Evolutionary conservation across 2,888 invertebrate genomes (phyloP).

Genomic region (Microchrysa polita): DNA sequence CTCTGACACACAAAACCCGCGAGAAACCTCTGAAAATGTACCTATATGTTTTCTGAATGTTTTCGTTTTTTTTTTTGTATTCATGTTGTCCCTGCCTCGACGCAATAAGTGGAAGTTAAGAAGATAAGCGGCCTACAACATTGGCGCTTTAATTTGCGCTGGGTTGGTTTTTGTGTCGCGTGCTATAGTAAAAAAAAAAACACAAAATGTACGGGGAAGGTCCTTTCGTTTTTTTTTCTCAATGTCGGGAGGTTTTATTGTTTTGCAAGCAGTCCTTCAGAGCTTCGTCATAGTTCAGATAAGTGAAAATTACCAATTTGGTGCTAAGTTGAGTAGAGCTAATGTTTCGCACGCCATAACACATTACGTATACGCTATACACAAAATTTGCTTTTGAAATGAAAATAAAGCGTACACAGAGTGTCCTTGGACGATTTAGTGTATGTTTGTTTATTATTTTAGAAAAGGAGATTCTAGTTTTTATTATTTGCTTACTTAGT

Average conservation of each 20-base stretch:
- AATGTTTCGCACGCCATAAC: conserved; percentile 21
- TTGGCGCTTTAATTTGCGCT: not conserved
- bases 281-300: conserved; percentile 1
- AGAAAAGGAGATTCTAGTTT: too few relatives aligned
- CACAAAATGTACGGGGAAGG: too few relatives aligned
- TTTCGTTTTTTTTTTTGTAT: too few relatives aligned
- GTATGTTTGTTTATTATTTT: too few relatives aligned
- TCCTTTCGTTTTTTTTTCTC: not conserved
- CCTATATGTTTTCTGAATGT: too few relatives aligned
- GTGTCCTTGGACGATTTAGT: too few relatives aligned
- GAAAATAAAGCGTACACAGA: too few relatives aligned
- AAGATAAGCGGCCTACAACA: not conserved
- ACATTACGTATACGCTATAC: too few relatives aligned
- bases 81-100: conserved; percentile 5
- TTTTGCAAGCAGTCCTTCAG: not conserved
- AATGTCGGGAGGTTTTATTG: not conserved
- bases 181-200: too few relatives aligned
- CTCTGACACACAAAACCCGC: conserved; percentile 15
- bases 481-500: too few relatives aligned
- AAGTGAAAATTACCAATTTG: conserved; percentile 20
- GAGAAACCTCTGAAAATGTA: conserved; percentile 21
- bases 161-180: not conserved
- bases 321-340: conserved; percentile 16
- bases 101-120: conserved; percentile 11
- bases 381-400: not conserved